Evolutionary conservation across 2,797 vertebrate genomes (phyloP).

Genomic region (Centropyge bicolor): DNA sequence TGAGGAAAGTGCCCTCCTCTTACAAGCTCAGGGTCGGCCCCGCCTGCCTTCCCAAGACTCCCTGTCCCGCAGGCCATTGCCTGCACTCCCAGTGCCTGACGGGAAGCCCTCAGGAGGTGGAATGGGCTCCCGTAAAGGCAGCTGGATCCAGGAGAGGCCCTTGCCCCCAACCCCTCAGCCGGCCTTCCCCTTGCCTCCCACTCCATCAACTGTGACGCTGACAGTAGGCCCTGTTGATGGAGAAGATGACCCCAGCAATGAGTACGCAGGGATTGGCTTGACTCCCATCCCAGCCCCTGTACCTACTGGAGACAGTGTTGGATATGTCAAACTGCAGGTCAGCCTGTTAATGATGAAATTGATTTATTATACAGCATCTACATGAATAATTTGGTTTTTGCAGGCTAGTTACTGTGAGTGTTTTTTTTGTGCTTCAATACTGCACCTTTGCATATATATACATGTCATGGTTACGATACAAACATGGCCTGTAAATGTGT

Average conservation of each 20-base stretch:
- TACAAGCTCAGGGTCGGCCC: conserved; percentile 87
- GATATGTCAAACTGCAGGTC: conserved; percentile 89
- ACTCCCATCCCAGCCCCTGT: conserved; percentile 77
- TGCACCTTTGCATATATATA: background rate
- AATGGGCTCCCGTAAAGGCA: conserved; percentile 91
- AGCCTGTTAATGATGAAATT: conserved; percentile 13
- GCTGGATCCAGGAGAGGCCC: conserved; percentile 94
- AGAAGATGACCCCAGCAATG: conserved; percentile 87
- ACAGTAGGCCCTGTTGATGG: conserved; percentile 73
- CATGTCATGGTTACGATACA: too few species aligned
- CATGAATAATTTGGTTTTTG: background rate
- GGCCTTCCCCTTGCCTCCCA: conserved; percentile 78
- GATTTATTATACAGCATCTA: background rate
- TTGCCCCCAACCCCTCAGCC: conserved; percentile 90
- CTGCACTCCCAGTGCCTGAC: conserved; percentile 88
- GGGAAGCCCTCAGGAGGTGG: conserved; percentile 81
- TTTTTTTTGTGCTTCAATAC: conserved; percentile 1
- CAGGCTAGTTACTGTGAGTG: background rate
- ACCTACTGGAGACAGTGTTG: conserved; percentile 86
- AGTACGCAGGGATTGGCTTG: conserved; percentile 91
- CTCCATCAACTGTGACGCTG: conserved; percentile 69
- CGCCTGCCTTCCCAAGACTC: conserved; percentile 92
- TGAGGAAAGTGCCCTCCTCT: conserved; percentile 82
- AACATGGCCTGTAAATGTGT: background rate
- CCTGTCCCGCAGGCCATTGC: conserved; percentile 91